These are phyloP conservation scores for Melanaphis sacchari DNA, from an alignment of 1,140 invertebrate genomes.

Conservation along the genomic window DNA sequence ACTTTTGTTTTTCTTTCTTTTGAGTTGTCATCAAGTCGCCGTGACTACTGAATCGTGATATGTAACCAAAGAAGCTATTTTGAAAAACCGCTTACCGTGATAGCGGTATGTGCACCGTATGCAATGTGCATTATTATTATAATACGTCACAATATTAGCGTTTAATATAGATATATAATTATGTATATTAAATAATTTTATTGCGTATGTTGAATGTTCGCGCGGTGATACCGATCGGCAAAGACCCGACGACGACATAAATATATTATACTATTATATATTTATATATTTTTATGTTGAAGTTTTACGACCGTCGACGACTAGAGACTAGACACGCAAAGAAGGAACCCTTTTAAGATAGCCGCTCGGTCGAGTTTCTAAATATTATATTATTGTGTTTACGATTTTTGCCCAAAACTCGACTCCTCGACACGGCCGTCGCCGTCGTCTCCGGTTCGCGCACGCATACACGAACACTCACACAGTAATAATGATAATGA, in stretches of 20 bases:
- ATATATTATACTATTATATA: neutral
- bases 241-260: neutral
- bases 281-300: no score
- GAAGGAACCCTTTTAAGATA: neutral
- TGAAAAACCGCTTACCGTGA: neutral
- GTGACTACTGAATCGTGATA: neutral
- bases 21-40: neutral
- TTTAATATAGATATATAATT: neutral
- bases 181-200: neutral
- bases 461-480: neutral
- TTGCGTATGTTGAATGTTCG: conserved; percentile 14
- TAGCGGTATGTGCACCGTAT: neutral
- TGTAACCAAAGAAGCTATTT: neutral
- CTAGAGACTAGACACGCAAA: neutral
- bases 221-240: conserved; percentile 32
- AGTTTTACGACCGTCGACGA: conserved; percentile 21
- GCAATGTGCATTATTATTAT: neutral
- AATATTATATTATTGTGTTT: conserved; percentile 3
- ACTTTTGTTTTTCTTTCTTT: neutral
- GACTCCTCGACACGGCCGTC: neutral
- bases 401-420: conserved; percentile 26
- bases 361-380: conserved; percentile 21
- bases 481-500: conserved; percentile 5
- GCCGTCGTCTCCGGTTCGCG: neutral
- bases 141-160: neutral